Conservation (phyloP, 2,797 vertebrate genomes). For the Phoxinus dragarum region DNA sequence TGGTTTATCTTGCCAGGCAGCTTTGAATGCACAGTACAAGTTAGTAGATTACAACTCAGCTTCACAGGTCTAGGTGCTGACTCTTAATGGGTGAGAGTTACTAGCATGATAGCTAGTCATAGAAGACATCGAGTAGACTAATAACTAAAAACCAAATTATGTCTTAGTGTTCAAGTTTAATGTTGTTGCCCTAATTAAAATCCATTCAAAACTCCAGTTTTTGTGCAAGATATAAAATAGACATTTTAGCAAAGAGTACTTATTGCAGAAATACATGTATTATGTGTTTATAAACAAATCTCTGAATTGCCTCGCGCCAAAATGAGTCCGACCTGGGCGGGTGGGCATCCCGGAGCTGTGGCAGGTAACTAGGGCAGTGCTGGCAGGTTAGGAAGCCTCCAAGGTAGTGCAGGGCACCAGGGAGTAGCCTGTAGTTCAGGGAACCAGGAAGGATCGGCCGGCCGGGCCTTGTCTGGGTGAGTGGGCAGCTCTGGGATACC, state of each 20-base stretch:
- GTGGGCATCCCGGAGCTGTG: no score
- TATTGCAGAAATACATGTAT: not conserved
- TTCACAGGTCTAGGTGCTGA: slow-evolving; percentile 16
- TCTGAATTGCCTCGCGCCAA: no score
- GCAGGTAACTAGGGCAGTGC: no score
- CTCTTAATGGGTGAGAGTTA: slow-evolving; percentile 20
- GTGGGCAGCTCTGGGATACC: no score
- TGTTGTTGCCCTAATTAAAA: not conserved
- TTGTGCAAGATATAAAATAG: not conserved
- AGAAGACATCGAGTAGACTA: not conserved
- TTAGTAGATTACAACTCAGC: slow-evolving; percentile 25
- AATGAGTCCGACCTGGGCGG: no score
- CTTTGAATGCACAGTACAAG: slow-evolving; percentile 44
- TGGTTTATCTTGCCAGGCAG: slow-evolving; percentile 71
- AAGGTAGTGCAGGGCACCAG: no score
- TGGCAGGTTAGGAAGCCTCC: no score
- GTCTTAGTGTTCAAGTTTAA: not conserved
- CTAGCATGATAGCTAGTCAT: not conserved
- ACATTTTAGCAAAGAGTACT: not conserved
- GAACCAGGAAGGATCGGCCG: no score
- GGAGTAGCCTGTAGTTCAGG: no score
- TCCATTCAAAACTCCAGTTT: not conserved
- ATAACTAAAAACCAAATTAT: no score
- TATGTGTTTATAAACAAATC: no score
- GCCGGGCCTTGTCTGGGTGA: no score